A percentile compares a stretch with the other conserved stretches of the same genome.
Conservation (phyloP, 1,140 invertebrate species). For the Drosophila mojavensis region DNA sequence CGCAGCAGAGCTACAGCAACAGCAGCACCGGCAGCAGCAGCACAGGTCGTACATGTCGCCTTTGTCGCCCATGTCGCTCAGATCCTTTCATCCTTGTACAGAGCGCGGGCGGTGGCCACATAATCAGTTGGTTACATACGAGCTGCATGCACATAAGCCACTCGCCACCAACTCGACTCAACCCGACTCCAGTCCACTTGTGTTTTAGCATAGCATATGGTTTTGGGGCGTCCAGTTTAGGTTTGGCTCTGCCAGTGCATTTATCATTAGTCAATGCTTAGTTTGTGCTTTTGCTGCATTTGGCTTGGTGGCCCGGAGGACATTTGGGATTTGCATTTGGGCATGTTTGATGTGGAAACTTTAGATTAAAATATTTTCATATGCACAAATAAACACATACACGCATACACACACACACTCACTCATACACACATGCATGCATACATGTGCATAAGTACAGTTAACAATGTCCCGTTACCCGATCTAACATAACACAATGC, state of each 20-base stretch:
- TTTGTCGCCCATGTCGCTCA: conserved; percentile 28
- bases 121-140: conserved; percentile 76
- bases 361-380: conserved; percentile 82
- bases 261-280: conserved; percentile 74
- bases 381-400: conserved; percentile 34
- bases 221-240: conserved; percentile 4
- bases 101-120: conserved; percentile 20
- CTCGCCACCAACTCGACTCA: not conserved
- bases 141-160: conserved; percentile 20
- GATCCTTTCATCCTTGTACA: conserved; percentile 77
- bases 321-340: conserved; percentile 66
- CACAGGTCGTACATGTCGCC: not conserved
- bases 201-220: not conserved
- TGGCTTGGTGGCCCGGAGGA: conserved; percentile 6
- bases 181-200: too few species aligned
- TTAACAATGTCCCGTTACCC: not conserved
- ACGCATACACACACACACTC: not conserved
- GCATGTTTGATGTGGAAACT: conserved; percentile 79
- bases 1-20: not conserved
- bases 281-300: conserved; percentile 63
- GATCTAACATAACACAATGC: not conserved
- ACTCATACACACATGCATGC: not conserved
- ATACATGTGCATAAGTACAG: conserved; percentile 4
- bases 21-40: not conserved
- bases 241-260: conserved; percentile 52